A percentile compares a stretch with the other conserved stretches of the same genome.
phyloP scores from a whole-genome alignment of 2,113 vertebrate species.

The Myrmecobius fasciatus region DNA sequence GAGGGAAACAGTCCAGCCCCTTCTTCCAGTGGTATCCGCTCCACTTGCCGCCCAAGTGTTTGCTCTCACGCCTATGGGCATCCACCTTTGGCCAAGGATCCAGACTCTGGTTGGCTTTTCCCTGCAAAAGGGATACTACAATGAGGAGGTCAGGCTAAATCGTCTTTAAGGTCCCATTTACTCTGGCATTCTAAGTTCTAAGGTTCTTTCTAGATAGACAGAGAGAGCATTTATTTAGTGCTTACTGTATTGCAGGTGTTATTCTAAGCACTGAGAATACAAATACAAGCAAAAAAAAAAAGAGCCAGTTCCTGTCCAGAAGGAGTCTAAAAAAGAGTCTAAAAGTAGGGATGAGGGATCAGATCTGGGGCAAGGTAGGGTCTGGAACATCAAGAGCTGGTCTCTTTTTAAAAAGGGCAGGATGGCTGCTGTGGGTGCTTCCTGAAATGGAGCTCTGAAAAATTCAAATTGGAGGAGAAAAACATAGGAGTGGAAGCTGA shows the following conservation, averaged over 20 bases:
- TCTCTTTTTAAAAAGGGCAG: too few relatives aligned
- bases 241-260: too few relatives aligned
- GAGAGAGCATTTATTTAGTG: neutral
- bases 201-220: neutral
- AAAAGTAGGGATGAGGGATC: neutral
- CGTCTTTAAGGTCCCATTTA: neutral
- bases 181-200: neutral
- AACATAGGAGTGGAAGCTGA: too few relatives aligned
- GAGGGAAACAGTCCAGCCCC: neutral
- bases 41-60: neutral
- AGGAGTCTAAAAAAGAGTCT: too few relatives aligned
- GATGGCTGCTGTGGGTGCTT: too few relatives aligned
- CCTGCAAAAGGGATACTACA: neutral
- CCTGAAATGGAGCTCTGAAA: too few relatives aligned
- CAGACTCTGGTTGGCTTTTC: constrained; percentile 7
- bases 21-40: neutral
- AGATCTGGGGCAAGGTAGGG: neutral
- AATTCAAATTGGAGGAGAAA: too few relatives aligned
- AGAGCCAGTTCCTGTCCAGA: too few relatives aligned
- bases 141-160: neutral
- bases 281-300: too few relatives aligned
- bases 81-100: constrained; percentile 10
- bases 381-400: too few relatives aligned
- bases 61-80: neutral
- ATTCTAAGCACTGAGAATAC: too few relatives aligned